phyloP scores from a whole-genome alignment of 2,888 invertebrate genomes.

The Drosophila kambysellisi region DNA sequence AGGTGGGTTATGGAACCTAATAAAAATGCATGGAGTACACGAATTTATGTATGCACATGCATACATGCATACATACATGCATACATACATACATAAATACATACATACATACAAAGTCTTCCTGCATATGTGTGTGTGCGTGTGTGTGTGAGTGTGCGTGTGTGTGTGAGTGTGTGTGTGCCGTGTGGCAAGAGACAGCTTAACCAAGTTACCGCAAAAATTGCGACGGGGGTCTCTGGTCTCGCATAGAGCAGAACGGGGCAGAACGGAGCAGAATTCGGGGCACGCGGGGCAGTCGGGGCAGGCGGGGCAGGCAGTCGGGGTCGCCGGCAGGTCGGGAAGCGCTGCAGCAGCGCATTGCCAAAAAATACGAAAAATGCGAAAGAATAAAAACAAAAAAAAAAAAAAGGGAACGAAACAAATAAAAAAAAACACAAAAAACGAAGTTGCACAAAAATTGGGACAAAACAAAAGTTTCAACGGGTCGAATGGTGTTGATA shows the following conservation, averaged over 20 bases:
- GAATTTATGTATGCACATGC: constrained; percentile 41
- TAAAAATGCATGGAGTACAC: constrained; percentile 69
- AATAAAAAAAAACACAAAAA: constrained; percentile 29
- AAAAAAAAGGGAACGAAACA: neutral
- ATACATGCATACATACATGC: constrained; percentile 15
- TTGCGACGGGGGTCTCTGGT: constrained; percentile 59
- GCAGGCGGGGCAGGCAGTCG: neutral
- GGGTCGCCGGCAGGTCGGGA: constrained; percentile 25
- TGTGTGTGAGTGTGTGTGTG: constrained; percentile 1
- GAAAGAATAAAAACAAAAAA: constrained; percentile 13
- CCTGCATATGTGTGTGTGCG: constrained; percentile 14
- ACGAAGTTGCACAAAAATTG: constrained; percentile 67
- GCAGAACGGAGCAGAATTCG: neutral
- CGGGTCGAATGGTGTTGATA: constrained; percentile 73
- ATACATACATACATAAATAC: neutral
- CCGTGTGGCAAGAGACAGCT: constrained; percentile 39
- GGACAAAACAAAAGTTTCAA: constrained; percentile 76
- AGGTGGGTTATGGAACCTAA: constrained; percentile 45
- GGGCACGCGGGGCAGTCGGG: neutral
- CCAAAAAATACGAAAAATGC: constrained; percentile 46
- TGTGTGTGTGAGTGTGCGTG: neutral
- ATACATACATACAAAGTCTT: constrained; percentile 34
- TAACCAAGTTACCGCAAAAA: constrained; percentile 73
- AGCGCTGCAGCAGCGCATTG: constrained; percentile 54
- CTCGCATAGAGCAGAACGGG: constrained; percentile 10